Evolutionary conservation across 2,888 invertebrate species (phyloP), one percentile per base, ranked within the genome.

Genomic region (Hydrotaea diabolus): DNA sequence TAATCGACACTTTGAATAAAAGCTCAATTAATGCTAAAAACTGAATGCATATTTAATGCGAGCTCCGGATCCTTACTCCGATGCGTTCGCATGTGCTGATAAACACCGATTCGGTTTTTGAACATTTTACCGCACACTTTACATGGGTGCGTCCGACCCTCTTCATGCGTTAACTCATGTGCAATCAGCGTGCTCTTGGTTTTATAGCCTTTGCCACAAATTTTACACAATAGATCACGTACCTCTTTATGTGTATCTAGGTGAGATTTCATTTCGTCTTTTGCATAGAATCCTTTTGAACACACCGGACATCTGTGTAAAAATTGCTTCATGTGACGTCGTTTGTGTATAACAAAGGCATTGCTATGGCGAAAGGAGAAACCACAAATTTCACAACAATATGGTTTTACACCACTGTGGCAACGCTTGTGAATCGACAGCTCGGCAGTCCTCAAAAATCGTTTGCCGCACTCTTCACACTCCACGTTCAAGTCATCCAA

Each of bases 341-440:
- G 74, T 13, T 74, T 83, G 39, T 86, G 86, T 57, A 81, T 73
- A 17, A 57, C 79, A 21, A 86, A 83, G 49, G 81, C 80, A 57
- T 81, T 77, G 39, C 78, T 79, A 69, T 81, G 78, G 3, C 83
- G 80, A 66, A 85, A 86, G 13, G 80, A 79, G 31, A 78, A 71
- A 0, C 86, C 86, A 39, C 86, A 86, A 59, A 85, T 77, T 62
- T 86, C 85, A 43, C 86, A 86, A 43, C 80, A 80, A 81, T 80
- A 86, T 0, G 84, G 82, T 59, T 82, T 84, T 19, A 66, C 80
- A 5, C 84, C 82, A 0, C 84, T 82, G 55, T 86, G 86, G 17
- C 77, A 82, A 23, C 80, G 86, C 80, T 87, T 82, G 26, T 86
- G 85, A 39, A 77, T 74, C 4, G 72, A 74, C 36, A 86, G 66